These are phyloP conservation scores for Melolontha melolontha DNA, from an alignment of 2,888 invertebrate species.

Conservation along the genomic window DNA sequence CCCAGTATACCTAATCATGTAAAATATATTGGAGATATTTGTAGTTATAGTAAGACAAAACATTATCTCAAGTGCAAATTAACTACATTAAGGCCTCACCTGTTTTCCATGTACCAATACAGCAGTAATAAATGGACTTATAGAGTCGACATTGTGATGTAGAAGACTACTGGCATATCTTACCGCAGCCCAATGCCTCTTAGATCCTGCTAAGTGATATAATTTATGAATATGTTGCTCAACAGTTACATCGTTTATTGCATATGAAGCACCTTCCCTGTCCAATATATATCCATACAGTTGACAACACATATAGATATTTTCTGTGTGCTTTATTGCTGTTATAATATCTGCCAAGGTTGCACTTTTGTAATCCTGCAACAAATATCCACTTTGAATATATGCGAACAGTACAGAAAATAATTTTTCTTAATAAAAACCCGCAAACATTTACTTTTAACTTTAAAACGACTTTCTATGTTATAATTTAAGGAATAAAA, in stretches of 20 bases:
- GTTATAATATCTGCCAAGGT: slow-evolving; percentile 82
- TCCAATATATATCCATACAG: slow-evolving; percentile 85
- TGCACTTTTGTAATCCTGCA: slow-evolving; percentile 72
- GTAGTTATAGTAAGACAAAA: no score
- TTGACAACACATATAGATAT: slow-evolving; percentile 84
- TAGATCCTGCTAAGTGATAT: slow-evolving; percentile 86
- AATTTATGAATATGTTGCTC: slow-evolving; percentile 77
- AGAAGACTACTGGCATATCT: slow-evolving; percentile 95
- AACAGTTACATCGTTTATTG: slow-evolving; percentile 73
- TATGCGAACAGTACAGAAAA: neutral
- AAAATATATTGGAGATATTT: no score
- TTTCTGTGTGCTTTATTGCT: slow-evolving; percentile 76
- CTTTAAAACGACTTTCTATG: no score
- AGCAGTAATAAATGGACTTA: slow-evolving; percentile 98
- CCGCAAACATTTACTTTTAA: no score
- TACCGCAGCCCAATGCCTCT: slow-evolving; percentile 92
- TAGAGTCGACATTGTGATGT: slow-evolving; percentile 95
- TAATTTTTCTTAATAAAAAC: slow-evolving; percentile 33
- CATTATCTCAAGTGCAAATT: neutral
- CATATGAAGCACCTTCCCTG: slow-evolving; percentile 84
- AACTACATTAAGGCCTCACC: slow-evolving; percentile 66
- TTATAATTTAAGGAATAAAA: no score
- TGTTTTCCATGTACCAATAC: slow-evolving; percentile 98
- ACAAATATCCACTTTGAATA: slow-evolving; percentile 40
- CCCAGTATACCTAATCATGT: no score